Conservation (phyloP, 2,113 vertebrate species). For the Boleophthalmus pectinirostris region DNA sequence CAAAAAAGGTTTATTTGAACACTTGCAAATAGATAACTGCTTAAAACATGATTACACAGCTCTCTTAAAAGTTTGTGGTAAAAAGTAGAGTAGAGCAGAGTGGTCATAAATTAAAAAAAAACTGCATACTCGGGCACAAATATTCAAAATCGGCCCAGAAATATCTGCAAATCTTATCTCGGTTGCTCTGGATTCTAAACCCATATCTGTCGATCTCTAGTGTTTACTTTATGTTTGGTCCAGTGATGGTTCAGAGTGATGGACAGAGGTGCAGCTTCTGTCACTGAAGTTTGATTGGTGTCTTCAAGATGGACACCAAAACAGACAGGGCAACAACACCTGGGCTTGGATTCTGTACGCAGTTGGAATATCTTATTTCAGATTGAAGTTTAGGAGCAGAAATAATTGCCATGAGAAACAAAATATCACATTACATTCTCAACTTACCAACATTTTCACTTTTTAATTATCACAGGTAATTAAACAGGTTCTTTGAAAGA, state of each 20-base stretch:
- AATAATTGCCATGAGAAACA: slow-evolving; percentile 17
- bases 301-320: slow-evolving; percentile 52
- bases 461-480: slow-evolving; percentile 20
- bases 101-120: no score
- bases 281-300: slow-evolving; percentile 63
- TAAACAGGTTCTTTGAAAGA: slow-evolving; percentile 19
- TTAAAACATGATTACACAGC: no score
- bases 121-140: no score
- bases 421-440: slow-evolving; percentile 39
- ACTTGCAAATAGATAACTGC: no score
- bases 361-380: background rate
- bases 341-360: background rate
- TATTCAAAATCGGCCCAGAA: no score
- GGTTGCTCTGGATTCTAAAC: no score
- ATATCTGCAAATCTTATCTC: no score
- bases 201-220: slow-evolving; percentile 35
- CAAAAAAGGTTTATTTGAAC: no score
- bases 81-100: no score
- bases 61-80: no score
- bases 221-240: slow-evolving; percentile 51
- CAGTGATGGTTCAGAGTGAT: slow-evolving; percentile 54
- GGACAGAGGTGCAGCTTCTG: slow-evolving; percentile 52
- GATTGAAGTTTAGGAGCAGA: slow-evolving; percentile 16
- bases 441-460: slow-evolving; percentile 47
- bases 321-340: slow-evolving; percentile 34